Evolutionary conservation across 2,113 vertebrate species (phyloP), one percentile per base, ranked within the genome.

Genomic region (Microcebus lehilahytsara): DNA sequence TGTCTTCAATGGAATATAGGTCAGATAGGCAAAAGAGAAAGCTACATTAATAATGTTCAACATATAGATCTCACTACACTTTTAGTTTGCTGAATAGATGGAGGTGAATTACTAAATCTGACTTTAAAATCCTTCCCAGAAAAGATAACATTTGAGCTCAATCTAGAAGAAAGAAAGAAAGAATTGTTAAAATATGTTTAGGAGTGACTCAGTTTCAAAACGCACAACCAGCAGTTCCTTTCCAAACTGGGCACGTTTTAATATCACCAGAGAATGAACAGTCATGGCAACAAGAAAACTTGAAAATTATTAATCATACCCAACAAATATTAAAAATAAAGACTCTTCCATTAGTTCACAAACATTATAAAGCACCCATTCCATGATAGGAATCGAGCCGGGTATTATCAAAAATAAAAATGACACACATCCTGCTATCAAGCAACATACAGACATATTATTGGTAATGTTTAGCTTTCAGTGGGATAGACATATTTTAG

Each of bases 1-100:
- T 91, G 10, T 75, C 25, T 93, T 87, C 62, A 85, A 60, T 77
- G 23, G 37, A 89, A 34, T 19, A 46, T 7, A 64, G 12, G 79
- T 96, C 74, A 96, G 77, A 81, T 93, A 89, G 16, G n/a, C 87
- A 93, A 93, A 84, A 34, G 20, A 85, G 32, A 85, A 94, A 77
- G 37, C 16, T 56, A 92, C 14, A 6, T 86, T 89, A 85, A 62
- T 66, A 42, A 92, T 79, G 32, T 84, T 88, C 53, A 66, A 64
- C 10, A 75, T 72, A 40, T 5, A 92, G 40, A 89, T 89, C 25
- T 6, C 64, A 60, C 66, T 91, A 40, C 10, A 84, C 56, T 85
- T 42, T 66, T 42, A 72, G 40, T 75, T 72, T 34, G 9, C 23
- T 40, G 13, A 62, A 40, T 60, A 62, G 53, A 20, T 58, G 64